Conservation (phyloP, 2,797 vertebrate genomes). For the Nasua narica region DNA sequence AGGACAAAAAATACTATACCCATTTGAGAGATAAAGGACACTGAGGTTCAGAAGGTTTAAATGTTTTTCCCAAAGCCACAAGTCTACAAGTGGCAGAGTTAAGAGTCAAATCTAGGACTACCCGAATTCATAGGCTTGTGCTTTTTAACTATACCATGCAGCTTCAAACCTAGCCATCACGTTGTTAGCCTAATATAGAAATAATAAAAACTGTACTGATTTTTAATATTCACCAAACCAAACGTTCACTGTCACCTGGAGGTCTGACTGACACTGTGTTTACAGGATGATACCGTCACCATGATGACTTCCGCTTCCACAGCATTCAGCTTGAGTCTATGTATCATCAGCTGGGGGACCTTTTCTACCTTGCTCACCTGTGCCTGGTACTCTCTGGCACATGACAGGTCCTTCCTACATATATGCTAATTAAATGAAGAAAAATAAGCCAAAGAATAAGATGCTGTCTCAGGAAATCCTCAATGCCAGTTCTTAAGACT, state of each 20-base stretch:
- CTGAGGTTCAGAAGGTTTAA: neutral
- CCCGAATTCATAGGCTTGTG: neutral
- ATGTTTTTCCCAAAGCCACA: neutral
- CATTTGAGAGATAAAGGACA: conserved; percentile 5
- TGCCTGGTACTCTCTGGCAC: neutral
- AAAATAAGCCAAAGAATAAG: conserved; percentile 19
- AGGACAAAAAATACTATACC: neutral
- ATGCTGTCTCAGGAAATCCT: conserved; percentile 36
- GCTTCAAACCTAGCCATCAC: neutral
- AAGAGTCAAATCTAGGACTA: neutral
- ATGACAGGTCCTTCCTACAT: neutral
- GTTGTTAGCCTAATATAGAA: neutral
- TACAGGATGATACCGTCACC: neutral
- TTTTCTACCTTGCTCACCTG: neutral
- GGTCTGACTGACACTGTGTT: neutral
- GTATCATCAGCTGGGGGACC: neutral
- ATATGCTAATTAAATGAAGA: conserved; percentile 21
- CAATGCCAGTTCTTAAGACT: conserved; percentile 41
- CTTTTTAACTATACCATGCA: neutral
- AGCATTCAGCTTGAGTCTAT: neutral
- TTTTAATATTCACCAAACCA: neutral
- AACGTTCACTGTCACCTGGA: neutral
- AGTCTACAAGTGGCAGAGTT: neutral
- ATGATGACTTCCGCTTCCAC: neutral
- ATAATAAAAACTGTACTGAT: neutral